A percentile compares a stretch with the other conserved stretches of the same genome.
Conservation (phyloP, 2,888 invertebrate species). For the Acrobasis repandana region DNA sequence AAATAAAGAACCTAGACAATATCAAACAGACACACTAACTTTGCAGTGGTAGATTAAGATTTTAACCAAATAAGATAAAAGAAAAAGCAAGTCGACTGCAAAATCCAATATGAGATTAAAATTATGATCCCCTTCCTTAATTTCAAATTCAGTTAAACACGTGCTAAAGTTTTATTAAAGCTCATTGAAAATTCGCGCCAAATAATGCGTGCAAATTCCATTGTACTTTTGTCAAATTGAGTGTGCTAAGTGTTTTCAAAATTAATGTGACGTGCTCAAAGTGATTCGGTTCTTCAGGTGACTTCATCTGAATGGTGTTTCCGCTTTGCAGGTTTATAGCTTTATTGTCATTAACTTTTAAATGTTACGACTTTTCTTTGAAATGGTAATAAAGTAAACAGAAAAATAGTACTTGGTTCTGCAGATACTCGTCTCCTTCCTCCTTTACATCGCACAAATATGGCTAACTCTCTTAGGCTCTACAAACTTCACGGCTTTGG, state of each 20-base stretch:
- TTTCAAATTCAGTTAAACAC: not conserved
- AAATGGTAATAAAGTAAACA: not conserved
- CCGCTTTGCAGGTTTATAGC: not conserved
- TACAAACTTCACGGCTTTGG: too few relatives aligned
- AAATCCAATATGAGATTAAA: too few relatives aligned
- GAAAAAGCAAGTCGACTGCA: too few relatives aligned
- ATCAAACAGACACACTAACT: too few relatives aligned
- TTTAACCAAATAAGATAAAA: too few relatives aligned
- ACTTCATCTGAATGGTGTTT: slow-evolving; percentile 1
- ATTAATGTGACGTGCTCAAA: slow-evolving; percentile 4
- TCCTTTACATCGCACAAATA: too few relatives aligned
- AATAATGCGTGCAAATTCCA: slow-evolving; percentile 18
- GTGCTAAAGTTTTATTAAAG: not conserved
- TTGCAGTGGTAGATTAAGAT: too few relatives aligned
- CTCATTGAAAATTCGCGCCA: slow-evolving; percentile 6
- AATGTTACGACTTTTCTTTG: not conserved
- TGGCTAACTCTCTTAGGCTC: too few relatives aligned
- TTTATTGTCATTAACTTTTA: not conserved
- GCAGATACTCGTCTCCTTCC: too few relatives aligned
- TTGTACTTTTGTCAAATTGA: slow-evolving; percentile 18
- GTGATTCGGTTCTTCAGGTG: slow-evolving; percentile 6
- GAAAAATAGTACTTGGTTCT: too few relatives aligned
- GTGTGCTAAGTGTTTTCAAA: slow-evolving; percentile 9
- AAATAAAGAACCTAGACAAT: too few relatives aligned
- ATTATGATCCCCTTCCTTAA: not conserved